Base-by-base conservation (phyloP, 2,888 invertebrate genomes). In the Volucella zonaria region DNA sequence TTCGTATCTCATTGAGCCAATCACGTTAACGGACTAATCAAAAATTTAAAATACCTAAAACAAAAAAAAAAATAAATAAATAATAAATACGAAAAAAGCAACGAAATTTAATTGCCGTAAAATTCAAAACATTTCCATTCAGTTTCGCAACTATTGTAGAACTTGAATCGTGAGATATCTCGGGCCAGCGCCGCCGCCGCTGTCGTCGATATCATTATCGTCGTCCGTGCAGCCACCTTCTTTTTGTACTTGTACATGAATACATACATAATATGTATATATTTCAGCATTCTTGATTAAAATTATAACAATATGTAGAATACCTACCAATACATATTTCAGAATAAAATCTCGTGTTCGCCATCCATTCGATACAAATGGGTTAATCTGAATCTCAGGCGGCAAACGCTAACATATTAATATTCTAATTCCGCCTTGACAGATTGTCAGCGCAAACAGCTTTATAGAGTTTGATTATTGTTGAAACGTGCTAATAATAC, bases 311-410 rank as follows among this genome's bases (percentile, higher is more conserved):
- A 59, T 12, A n/a, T n/a, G n/a, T n/a, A 49, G 49, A 59, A 64
- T 31, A 23, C 18, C 18, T 2, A 6, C 31, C 6, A 6, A 31
- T 31, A 31, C 31, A 31, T 31, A 58, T 58, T 43, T 18, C 12
- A 3, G 64, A 74, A 49, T 74, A 56, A 49, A 76, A 76, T 76
- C 49, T 75, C 66, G 51, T 59, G 70, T 59, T 59, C 51, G 61
- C 42, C 42, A 67, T 67, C 31, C 56, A 49, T 38, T 56, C 4
- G 18, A 49, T 38, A 47, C 45, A 62, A 38, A 43, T 18, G 18
- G 54, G 52, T 62, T 51, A 54, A 38, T 62, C 52, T 74, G 15
- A 23, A 54, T 58, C 31, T 23, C 38, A 51, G 38, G 47, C 58
- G 38, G 49, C 59, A 58, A 47, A 66, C 49, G 42, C 23, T 42